Evolutionary conservation across 2,888 invertebrate genomes (phyloP), one percentile per base, ranked within the genome.

Genomic region (Hesperia comma): DNA sequence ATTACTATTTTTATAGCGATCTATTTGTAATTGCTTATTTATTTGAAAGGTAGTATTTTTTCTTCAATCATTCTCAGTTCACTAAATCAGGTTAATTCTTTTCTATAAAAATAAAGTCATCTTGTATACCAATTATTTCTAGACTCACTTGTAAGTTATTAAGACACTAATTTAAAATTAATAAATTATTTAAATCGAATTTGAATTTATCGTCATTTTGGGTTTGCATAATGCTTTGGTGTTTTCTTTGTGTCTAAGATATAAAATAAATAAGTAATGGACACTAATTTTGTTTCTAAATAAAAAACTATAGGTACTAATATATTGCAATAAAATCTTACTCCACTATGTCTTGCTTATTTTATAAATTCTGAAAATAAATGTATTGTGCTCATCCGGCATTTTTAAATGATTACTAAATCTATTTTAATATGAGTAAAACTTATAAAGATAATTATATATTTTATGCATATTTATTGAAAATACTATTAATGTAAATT

Each of bases 1-100:
- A 49, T 60, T 60, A 60, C 41, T 26, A 43, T 12, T 56, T 56
- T 57, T n/a, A 12, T 56, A 56, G 37, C 12, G 37, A 37, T 37
- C 37, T 37, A 37, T 37, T 12, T 37, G 37, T 37, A 37, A 37
- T 12, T 37, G 37, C 12, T 12, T 37, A 37, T 37, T 8, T 37
- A 37, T 37, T 37, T 37, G 8, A 7, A 37, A 10, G 5, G 26
- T 4, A 26, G 5, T 26, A 26, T 5, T 5, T 5, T 26, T 33
- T 33, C 6, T 33, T 4, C 7, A n/a, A n/a, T n/a, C 6, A 33
- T 4, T 8, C 6, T 33, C 8, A 6, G 33, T 8, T 33, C 7
- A 33, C 33, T 33, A 33, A 33, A 33, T 33, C 33, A 26, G 2
- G 2, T 26, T 7, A 33, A 37, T 12, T 37, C 2, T 37, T 12